A percentile compares a stretch with the other conserved stretches of the same genome.
These are phyloP conservation scores for Chironex yamaguchii DNA, from an alignment of 30 jellyfish, hydroid and myxozoan genomes.

Conservation along the genomic window DNA sequence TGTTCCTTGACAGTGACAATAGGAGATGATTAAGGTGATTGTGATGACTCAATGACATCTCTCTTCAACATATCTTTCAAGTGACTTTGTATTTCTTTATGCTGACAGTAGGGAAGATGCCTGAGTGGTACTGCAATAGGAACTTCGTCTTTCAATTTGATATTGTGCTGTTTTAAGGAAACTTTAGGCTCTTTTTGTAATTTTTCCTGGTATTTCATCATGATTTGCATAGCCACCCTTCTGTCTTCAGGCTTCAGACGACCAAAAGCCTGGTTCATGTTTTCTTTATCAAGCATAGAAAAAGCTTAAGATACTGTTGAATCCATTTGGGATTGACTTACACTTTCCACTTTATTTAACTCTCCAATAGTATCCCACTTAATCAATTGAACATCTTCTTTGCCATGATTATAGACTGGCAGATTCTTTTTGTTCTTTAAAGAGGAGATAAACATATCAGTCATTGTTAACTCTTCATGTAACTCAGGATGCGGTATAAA, in stretches of 20 bases:
- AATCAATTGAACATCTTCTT: neutral
- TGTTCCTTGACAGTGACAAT: neutral
- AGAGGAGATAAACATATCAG: neutral
- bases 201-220: too few species aligned
- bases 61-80: neutral
- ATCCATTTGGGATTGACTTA: too few species aligned
- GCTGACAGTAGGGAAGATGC: too few species aligned
- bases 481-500: neutral
- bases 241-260: neutral
- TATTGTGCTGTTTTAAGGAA: too few species aligned
- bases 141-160: too few species aligned
- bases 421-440: neutral
- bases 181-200: too few species aligned
- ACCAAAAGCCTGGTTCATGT: too few species aligned
- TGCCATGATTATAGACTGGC: neutral
- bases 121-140: too few species aligned
- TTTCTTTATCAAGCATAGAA: neutral
- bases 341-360: neutral
- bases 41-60: neutral
- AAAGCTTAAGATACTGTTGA: too few species aligned
- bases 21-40: neutral
- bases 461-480: neutral
- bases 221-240: too few species aligned
- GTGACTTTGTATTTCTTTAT: neutral
- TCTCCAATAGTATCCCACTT: neutral